A percentile compares a stretch with the other conserved stretches of the same genome.
Evolutionary conservation across 2,113 vertebrate genomes (phyloP).

Genomic region (Sinosuthora webbiana): DNA sequence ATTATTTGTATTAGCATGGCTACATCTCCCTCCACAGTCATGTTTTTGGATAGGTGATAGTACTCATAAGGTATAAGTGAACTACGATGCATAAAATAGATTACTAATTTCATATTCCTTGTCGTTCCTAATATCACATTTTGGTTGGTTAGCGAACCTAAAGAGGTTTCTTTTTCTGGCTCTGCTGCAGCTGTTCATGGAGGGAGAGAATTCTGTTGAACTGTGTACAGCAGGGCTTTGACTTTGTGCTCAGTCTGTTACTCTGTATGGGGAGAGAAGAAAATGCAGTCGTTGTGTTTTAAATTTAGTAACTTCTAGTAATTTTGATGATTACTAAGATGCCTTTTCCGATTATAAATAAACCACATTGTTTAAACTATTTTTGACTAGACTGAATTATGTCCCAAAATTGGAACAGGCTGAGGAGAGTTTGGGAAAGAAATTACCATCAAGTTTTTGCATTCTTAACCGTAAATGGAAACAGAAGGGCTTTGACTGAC

Average conservation of each 20-base stretch:
- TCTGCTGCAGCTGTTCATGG: background rate
- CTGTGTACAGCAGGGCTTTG: background rate
- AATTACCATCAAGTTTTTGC: slow-evolving; percentile 31
- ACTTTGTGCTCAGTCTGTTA: background rate
- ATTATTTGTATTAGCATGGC: background rate
- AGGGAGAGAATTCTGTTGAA: background rate
- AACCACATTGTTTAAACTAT: slow-evolving; percentile 54
- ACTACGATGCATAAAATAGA: background rate
- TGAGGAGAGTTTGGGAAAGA: slow-evolving; percentile 52
- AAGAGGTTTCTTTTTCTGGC: background rate
- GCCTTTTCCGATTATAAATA: slow-evolving; percentile 36
- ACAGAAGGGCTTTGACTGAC: slow-evolving; percentile 43
- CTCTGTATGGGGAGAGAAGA: slow-evolving; percentile 3
- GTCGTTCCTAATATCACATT: background rate
- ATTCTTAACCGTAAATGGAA: slow-evolving; percentile 66
- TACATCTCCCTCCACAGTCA: background rate
- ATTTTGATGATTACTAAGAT: slow-evolving; percentile 40
- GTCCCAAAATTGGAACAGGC: slow-evolving; percentile 47
- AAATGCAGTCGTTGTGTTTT: slow-evolving; percentile 1
- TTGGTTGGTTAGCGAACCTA: background rate
- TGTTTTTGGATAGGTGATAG: background rate
- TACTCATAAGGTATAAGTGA: background rate
- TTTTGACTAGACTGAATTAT: slow-evolving; percentile 51
- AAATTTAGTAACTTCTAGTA: slow-evolving; percentile 45
- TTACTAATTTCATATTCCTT: background rate